Evolutionary conservation across 2,888 invertebrate genomes (phyloP), one percentile per base, ranked within the genome.

Genomic region (Malachius bipustulatus): DNA sequence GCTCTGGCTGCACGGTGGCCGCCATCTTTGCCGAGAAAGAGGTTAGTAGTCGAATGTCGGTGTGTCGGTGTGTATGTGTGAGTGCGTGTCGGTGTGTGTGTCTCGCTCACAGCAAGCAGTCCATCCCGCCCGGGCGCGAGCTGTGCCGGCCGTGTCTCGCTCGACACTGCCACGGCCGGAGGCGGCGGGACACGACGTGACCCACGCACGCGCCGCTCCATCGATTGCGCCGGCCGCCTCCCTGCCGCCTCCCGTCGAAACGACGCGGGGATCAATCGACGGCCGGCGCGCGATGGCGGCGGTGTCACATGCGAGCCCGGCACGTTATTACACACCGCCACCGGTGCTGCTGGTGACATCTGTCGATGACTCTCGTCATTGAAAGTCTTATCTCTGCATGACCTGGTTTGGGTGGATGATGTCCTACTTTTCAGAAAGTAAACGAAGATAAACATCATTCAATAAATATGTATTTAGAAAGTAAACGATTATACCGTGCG

Each of bases 121-220:
- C 59, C 66, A 63, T 64, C 64, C 66, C 62, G 64, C 63, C 59
- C 58, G 56, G 59, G 60, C 59, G 59, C 59, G 60, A 59, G 59
- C 60, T 61, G 56, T 59, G 58, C 59, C 62, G 59, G 59, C 61
- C 57, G 59, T 58, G 57, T 60, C 59, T 59, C 58, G 59, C 59
- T 59, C 59, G 59, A 58, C 60, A 59, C 58, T 58, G 57, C 49
- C 57, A 55, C 55, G 52, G 54, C 49, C 54, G 52, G 54, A 49
- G 48, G 6, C 49, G 55, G 52, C 54, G 49, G 48, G 6, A 19
- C 24, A n/a, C 50, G 48, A 43, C 47, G 47, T 42, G 11, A 36
- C 38, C 35, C 34, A 47, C 50, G 52, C 51, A 47, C 36, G 61
- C 64, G 59, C 63, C 56, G 54, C 59, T 47, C 50, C 47, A 49